phyloP scores from a whole-genome alignment of 1,140 invertebrate species.

The Drosophila erecta region DNA sequence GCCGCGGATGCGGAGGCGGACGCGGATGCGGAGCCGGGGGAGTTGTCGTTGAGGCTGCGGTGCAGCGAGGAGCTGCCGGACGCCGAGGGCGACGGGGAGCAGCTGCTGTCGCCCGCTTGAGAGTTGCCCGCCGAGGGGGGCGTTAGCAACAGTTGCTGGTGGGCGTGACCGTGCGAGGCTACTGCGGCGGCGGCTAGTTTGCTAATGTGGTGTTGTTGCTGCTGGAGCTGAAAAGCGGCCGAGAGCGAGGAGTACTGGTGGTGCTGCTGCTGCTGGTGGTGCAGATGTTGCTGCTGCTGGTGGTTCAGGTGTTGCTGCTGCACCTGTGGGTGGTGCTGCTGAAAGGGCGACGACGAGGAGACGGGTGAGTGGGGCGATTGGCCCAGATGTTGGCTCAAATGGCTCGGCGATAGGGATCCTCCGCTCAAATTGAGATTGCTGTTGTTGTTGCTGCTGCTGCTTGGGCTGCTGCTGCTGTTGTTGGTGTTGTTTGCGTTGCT shows the following conservation, averaged over 20 bases:
- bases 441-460: conserved; percentile 84
- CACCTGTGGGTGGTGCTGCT: conserved; percentile 41
- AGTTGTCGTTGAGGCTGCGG: conserved; percentile 87
- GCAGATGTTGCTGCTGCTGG: conserved; percentile 57
- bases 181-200: conserved; percentile 77
- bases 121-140: conserved; percentile 81
- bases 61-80: conserved; percentile 84
- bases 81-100: conserved; percentile 86
- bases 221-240: conserved; percentile 77
- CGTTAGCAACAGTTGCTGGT: conserved; percentile 81
- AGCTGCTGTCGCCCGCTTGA: conserved; percentile 85
- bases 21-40: conserved; percentile 86
- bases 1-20: conserved; percentile 87
- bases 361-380: conserved; percentile 79
- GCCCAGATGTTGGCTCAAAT: conserved; percentile 66
- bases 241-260: conserved; percentile 78
- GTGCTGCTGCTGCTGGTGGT: conserved; percentile 61
- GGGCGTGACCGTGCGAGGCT: conserved; percentile 84
- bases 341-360: conserved; percentile 79
- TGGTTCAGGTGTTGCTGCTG: conserved; percentile 44
- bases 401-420: conserved; percentile 69
- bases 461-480: conserved; percentile 41
- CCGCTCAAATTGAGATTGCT: conserved; percentile 85
- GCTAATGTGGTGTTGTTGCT: conserved; percentile 80
- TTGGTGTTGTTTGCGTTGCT: conserved; percentile 77